phyloP scores from a whole-genome alignment of 1,140 invertebrate genomes.

The Cheumatopsyche charites region DNA sequence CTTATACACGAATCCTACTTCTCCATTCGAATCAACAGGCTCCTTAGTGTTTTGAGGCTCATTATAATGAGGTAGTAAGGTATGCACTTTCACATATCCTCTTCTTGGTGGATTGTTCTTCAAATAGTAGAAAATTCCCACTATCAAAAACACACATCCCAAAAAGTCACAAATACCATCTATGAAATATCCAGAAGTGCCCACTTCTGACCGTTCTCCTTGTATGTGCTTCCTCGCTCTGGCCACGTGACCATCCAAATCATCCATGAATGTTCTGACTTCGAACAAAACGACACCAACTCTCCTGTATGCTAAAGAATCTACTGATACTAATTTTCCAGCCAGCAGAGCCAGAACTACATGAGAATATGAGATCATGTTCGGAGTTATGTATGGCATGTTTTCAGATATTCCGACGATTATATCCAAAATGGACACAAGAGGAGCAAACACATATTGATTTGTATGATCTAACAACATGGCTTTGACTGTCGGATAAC shows the following conservation, averaged over 20 bases:
- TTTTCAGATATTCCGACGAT: slow-evolving; percentile 67
- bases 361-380: slow-evolving; percentile 77
- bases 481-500: slow-evolving; percentile 76
- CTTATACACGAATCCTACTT: slow-evolving; percentile 66
- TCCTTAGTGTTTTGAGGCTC: slow-evolving; percentile 59
- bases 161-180: slow-evolving; percentile 77
- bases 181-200: slow-evolving; percentile 72
- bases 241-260: slow-evolving; percentile 80
- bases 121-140: slow-evolving; percentile 69
- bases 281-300: slow-evolving; percentile 76
- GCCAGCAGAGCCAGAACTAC: slow-evolving; percentile 72
- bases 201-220: slow-evolving; percentile 74
- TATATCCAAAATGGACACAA: slow-evolving; percentile 70
- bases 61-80: slow-evolving; percentile 58
- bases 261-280: slow-evolving; percentile 77
- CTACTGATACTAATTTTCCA: slow-evolving; percentile 72
- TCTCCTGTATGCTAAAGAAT: slow-evolving; percentile 69
- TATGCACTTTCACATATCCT: slow-evolving; percentile 68
- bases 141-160: slow-evolving; percentile 71
- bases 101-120: slow-evolving; percentile 71
- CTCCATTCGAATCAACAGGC: slow-evolving; percentile 60
- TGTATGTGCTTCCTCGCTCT: slow-evolving; percentile 70
- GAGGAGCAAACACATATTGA: slow-evolving; percentile 76
- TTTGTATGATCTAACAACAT: slow-evolving; percentile 77
- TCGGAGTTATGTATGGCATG: slow-evolving; percentile 72